A percentile compares a stretch with the other conserved stretches of the same genome.
Conservation (phyloP, 2,797 vertebrate species). For the Bradypodion ventrale region DNA sequence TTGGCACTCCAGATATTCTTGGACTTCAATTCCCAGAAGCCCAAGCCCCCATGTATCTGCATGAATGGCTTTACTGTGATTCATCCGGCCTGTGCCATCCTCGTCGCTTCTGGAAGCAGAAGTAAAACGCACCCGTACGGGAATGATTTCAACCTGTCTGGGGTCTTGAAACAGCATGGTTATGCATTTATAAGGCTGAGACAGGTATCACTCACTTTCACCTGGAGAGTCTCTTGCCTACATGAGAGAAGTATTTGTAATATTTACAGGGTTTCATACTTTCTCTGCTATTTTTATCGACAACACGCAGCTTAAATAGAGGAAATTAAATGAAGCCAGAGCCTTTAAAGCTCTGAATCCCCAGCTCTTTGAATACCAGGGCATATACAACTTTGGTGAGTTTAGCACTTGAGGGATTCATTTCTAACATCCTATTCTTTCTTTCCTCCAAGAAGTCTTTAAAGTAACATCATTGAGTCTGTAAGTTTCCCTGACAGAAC, state of each 20-base stretch:
- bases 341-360: conserved; percentile 41
- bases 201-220: not conserved
- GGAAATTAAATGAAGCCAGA: conserved; percentile 32
- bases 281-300: conserved; percentile 39
- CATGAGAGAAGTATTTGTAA: conserved; percentile 20
- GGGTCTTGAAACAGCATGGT: not conserved
- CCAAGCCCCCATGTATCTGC: too few relatives aligned
- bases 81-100: too few relatives aligned
- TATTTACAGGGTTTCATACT: conserved; percentile 43
- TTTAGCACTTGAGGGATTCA: conserved; percentile 50
- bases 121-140: too few relatives aligned
- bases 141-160: conserved; percentile 11
- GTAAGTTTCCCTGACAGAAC: conserved; percentile 51
- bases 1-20: too few relatives aligned
- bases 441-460: conserved; percentile 47
- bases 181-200: not conserved
- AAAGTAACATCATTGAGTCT: conserved; percentile 54
- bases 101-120: too few relatives aligned
- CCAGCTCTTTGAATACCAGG: conserved; percentile 43
- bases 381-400: conserved; percentile 47
- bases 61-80: too few relatives aligned
- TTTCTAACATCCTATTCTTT: conserved; percentile 48
- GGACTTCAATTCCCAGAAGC: too few relatives aligned
- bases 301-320: conserved; percentile 29
- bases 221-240: not conserved